Evolutionary conservation across 2,888 invertebrate genomes (phyloP).

Genomic region (Monochamus alternatus): DNA sequence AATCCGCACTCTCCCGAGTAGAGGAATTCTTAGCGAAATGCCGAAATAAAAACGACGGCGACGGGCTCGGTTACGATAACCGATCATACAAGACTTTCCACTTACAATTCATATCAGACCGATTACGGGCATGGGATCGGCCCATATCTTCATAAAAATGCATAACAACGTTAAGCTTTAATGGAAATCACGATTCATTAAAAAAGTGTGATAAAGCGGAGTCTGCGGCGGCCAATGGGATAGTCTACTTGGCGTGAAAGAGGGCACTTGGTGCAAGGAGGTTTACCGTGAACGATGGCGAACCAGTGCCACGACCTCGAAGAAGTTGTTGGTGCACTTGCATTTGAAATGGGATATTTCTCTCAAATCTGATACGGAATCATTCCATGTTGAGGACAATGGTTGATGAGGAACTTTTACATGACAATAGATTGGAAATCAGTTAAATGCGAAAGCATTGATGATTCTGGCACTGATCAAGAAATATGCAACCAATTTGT

Average conservation of each 20-base stretch:
- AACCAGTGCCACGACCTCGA: slow-evolving; percentile 27
- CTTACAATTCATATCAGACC: slow-evolving; percentile 65
- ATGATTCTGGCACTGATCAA: too few species aligned
- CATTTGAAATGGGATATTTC: background rate
- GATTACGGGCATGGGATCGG: slow-evolving; percentile 62
- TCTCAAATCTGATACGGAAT: background rate
- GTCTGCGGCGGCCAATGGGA: slow-evolving; percentile 29
- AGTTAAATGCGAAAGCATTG: too few species aligned
- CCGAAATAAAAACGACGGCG: slow-evolving; percentile 53
- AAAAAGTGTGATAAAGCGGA: slow-evolving; percentile 46
- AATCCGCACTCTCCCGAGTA: slow-evolving; percentile 52
- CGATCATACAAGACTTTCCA: slow-evolving; percentile 67
- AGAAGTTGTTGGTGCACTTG: slow-evolving; percentile 5
- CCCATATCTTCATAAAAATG: slow-evolving; percentile 65
- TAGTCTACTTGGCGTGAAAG: slow-evolving; percentile 25
- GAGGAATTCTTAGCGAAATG: slow-evolving; percentile 52
- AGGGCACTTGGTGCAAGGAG: slow-evolving; percentile 48
- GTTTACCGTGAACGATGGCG: slow-evolving; percentile 24
- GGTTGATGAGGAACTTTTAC: too few species aligned
- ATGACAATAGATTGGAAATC: too few species aligned
- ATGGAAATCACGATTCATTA: slow-evolving; percentile 67
- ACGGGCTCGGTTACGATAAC: slow-evolving; percentile 57
- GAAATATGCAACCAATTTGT: too few species aligned
- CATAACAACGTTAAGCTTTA: slow-evolving; percentile 66
- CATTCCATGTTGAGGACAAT: too few species aligned